Evolutionary conservation across 2,113 vertebrate genomes (phyloP), one percentile per base, ranked within the genome.

Genomic region (Ahaetulla prasina): DNA sequence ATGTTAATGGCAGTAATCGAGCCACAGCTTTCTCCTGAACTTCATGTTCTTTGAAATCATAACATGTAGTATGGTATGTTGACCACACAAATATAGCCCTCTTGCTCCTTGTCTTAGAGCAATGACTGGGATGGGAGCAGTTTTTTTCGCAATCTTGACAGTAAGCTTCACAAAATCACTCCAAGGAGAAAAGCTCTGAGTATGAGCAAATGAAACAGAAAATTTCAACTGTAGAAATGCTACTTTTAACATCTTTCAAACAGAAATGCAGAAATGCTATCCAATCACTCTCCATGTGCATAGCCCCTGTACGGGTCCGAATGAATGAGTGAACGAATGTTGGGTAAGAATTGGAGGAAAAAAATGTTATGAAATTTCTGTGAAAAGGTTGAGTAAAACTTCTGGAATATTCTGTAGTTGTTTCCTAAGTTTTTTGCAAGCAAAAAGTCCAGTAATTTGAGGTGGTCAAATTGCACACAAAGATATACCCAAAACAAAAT

Each of bases 1-100:
- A 96, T 90, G 96, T 97, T 97, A 97, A 97, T 95, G 90, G 88
- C 89, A 87, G 20, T 93, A 63, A 92, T 89, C 84, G 89, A 89
- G 20, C 22, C 53, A 60, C 53, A 60, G 3, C 22, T 89, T 68
- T 14, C 20, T 92, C 23, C 27, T 89, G 39, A 50, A 60, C n/a
- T 6, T 60, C 47, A 63, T 47, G 39, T 89, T 92, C 53, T 57
- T 60, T 86, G 74, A 89, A 89, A 30, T 50, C 27, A 63, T 12
- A 39, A 85, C 8, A 90, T 95, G 89, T 80, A 94, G 54, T 86
- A 93, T 90, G 91, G 94, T 95, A 87, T 94, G 52, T 50, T 93
- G 94, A 93, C 47, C 92, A 54, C 88, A 80, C 74, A 89, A 57
- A 60, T 52, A n/a, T 25, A 87, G 52, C 50, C 63, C n/a, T 88